Conservation (phyloP, 2,113 vertebrate species). For the Scomber colias region DNA sequence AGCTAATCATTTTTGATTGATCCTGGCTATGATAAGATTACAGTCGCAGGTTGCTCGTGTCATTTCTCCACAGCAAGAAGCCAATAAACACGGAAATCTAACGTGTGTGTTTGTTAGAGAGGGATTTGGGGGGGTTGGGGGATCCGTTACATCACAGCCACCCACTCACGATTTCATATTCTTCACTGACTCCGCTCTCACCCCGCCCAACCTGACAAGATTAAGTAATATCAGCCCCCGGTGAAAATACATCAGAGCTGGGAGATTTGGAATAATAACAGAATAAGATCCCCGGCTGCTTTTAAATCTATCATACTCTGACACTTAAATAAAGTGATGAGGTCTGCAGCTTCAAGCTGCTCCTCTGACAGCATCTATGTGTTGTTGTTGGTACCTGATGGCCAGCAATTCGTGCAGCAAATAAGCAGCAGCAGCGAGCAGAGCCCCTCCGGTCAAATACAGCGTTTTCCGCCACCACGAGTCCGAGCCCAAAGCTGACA, state of each 20-base stretch:
- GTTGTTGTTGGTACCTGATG: constrained; percentile 88
- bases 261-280: background rate
- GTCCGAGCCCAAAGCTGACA: constrained; percentile 94
- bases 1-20: background rate
- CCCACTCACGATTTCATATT: constrained; percentile 73
- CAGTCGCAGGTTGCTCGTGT: background rate
- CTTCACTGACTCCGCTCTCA: constrained; percentile 38
- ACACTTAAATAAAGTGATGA: background rate
- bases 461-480: constrained; percentile 99
- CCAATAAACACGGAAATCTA: constrained; percentile 8
- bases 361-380: background rate
- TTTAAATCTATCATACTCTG: background rate
- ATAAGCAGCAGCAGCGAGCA: constrained; percentile 97
- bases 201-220: constrained; percentile 65
- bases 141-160: constrained; percentile 75
- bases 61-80: constrained; percentile 9
- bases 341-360: constrained; percentile 9
- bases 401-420: constrained; percentile 95
- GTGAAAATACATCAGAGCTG: constrained; percentile 38
- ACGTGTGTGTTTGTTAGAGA: constrained; percentile 40
- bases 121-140: constrained; percentile 2
- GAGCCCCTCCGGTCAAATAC: constrained; percentile 95
- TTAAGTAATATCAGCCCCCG: constrained; percentile 59
- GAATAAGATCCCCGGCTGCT: background rate
- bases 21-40: background rate